Conservation (phyloP, 35 echinoderm and acorn worm species). For the Patiria miniata region DNA sequence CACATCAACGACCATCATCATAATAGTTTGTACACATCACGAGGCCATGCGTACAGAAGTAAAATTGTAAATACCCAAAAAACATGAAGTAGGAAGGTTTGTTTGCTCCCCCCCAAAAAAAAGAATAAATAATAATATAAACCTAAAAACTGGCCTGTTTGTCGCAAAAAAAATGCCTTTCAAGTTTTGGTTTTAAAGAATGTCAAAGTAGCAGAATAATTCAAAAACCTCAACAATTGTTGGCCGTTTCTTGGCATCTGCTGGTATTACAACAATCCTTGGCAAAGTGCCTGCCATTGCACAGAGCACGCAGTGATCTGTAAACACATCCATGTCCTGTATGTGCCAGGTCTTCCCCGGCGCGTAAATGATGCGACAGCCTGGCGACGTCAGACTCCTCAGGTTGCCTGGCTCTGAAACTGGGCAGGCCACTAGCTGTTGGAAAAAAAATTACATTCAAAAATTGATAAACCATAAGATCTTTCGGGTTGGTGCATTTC, state of each 20-base stretch:
- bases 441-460: neutral
- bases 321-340: constrained; percentile 58
- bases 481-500: no score
- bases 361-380: constrained; percentile 13
- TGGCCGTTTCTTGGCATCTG: neutral
- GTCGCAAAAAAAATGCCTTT: no score
- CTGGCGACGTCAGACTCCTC: neutral
- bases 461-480: neutral
- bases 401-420: neutral
- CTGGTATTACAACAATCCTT: constrained; percentile 1
- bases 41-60: no score
- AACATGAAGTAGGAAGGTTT: no score
- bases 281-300: neutral
- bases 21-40: no score
- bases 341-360: constrained; percentile 19
- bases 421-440: neutral
- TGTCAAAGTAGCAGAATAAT: neutral
- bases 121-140: no score
- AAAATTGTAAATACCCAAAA: no score
- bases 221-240: neutral
- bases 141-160: no score
- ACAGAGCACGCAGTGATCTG: constrained; percentile 33
- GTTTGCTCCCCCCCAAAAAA: no score
- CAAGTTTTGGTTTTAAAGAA: no score
- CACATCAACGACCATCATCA: no score